Evolutionary conservation across 2,113 vertebrate genomes (phyloP), one percentile per base, ranked within the genome.

Genomic region (Urocynchramus pylzowi): DNA sequence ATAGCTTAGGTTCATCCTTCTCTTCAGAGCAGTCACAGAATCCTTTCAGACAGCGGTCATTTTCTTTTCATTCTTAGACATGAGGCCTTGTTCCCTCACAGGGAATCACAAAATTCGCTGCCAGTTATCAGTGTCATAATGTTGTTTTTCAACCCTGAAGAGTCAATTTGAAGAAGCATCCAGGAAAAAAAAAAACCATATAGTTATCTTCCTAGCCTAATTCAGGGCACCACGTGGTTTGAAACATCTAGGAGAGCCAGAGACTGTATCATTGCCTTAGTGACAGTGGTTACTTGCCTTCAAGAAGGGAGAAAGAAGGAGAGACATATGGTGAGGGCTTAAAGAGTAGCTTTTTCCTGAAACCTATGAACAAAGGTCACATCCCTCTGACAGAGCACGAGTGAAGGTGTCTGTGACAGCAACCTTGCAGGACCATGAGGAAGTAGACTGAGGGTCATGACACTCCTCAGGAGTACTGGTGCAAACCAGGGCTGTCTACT

Each of bases 391-490:
- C 71, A 56, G 60, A 52, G 13, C n/a, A 27, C 16, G 23, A 19
- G n/a, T 18, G 39, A 54, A 71, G 61, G n/a, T n/a, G 24, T 22
- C 19, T 10, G 15, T 8, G 41, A 59, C n/a, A 65, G 33, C 28
- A 67, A 9, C 23, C 42, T 45, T 44, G 16, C 1, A 15, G 76
- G 42, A 42, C 33, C 4, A 0, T 1, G 4, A 68, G 41, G 52
- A 63, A 59, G 7, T 0, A 28, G 57, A 1, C 41, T 17, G 71
- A 81, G 13, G 19, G 20, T 35, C 11, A 5, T 3, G 14, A 8
- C 24, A 7, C 15, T 59, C 12, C 75, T 60, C 45, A 27, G 21
- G 65, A 75, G 31, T 1, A 2, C 39, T 21, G 50, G 31, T 71
- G 33, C 18, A 39, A 28, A 47, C 45, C 35, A 33, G 42, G 20